phyloP scores from a whole-genome alignment of 1,140 invertebrate genomes.

The Chrysopa pallens region DNA sequence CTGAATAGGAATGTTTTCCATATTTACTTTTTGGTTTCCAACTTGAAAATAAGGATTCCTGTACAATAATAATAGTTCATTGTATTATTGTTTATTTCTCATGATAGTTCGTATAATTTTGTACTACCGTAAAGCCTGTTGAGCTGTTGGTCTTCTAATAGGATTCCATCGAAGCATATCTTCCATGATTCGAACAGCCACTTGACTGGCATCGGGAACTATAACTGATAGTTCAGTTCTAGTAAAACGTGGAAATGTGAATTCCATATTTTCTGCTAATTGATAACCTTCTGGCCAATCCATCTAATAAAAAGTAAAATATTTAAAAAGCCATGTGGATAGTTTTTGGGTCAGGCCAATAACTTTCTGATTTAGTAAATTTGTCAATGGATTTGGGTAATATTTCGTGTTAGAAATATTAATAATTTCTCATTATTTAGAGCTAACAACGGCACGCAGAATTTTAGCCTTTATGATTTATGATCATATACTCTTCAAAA shows the following conservation, averaged over 20 bases:
- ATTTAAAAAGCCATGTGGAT: too few species aligned
- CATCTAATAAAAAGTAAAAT: constrained; percentile 34
- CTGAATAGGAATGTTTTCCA: background rate
- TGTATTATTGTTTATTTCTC: background rate
- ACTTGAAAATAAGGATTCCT: background rate
- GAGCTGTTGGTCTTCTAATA: constrained; percentile 76
- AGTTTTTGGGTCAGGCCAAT: too few species aligned
- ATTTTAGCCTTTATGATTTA: too few species aligned
- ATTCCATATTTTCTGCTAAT: constrained; percentile 85
- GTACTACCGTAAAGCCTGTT: constrained; percentile 68
- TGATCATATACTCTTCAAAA: too few species aligned
- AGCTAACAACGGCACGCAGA: too few species aligned
- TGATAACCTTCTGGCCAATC: constrained; percentile 94
- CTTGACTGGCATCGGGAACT: constrained; percentile 67
- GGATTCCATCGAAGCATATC: constrained; percentile 88
- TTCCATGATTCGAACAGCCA: constrained; percentile 70
- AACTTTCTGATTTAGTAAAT: background rate
- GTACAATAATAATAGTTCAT: background rate
- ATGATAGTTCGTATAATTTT: constrained; percentile 22
- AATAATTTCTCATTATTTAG: background rate
- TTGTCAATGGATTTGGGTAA: too few species aligned
- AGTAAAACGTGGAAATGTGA: constrained; percentile 82
- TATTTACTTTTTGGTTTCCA: background rate
- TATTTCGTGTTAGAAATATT: too few species aligned
- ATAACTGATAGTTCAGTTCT: constrained; percentile 61